Evolutionary conservation across 23 tunicate genomes (phyloP).

Genomic region (Halocynthia aurantium): DNA sequence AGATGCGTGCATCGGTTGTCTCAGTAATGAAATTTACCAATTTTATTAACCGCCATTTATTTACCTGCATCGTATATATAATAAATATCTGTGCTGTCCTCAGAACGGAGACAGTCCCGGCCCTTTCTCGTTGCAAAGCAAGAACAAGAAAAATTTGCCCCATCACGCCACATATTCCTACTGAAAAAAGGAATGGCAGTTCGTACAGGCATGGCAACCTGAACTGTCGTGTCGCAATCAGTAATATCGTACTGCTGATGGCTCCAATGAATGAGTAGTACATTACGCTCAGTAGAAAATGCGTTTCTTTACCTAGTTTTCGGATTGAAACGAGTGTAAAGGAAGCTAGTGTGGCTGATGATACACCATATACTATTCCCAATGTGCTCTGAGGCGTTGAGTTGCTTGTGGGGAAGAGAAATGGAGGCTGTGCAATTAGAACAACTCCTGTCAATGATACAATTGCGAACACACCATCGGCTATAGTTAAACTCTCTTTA

Average conservation of each 20-base stretch:
- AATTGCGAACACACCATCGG: constrained; percentile 23
- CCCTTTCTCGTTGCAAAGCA: constrained; percentile 50
- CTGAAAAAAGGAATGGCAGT: constrained; percentile 16
- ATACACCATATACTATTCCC: constrained; percentile 30
- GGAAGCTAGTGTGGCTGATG: constrained; percentile 15
- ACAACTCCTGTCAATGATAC: constrained; percentile 34
- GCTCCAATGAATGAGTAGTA: constrained; percentile 47
- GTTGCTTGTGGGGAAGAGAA: constrained; percentile 19
- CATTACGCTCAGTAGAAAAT: constrained; percentile 27
- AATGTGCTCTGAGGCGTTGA: not conserved
- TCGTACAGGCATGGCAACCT: constrained; percentile 41
- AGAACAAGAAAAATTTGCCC: constrained; percentile 34
- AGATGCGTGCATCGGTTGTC: no score
- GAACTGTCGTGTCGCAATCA: constrained; percentile 12
- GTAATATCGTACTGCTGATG: constrained; percentile 2
- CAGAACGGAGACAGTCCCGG: constrained; percentile 34
- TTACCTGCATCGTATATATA: constrained; percentile 46
- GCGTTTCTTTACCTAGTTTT: constrained; percentile 27
- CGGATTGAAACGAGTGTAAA: constrained; percentile 17
- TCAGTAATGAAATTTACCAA: no score
- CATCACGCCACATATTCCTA: constrained; percentile 31
- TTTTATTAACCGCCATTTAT: not conserved
- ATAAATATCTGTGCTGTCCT: constrained; percentile 47
- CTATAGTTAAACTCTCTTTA: constrained; percentile 21
- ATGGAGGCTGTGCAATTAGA: constrained; percentile 32